A percentile compares a stretch with the other conserved stretches of the same genome.
phyloP scores from a whole-genome alignment of 92 coral and sea anemone genomes.

The Muricea muricata region DNA sequence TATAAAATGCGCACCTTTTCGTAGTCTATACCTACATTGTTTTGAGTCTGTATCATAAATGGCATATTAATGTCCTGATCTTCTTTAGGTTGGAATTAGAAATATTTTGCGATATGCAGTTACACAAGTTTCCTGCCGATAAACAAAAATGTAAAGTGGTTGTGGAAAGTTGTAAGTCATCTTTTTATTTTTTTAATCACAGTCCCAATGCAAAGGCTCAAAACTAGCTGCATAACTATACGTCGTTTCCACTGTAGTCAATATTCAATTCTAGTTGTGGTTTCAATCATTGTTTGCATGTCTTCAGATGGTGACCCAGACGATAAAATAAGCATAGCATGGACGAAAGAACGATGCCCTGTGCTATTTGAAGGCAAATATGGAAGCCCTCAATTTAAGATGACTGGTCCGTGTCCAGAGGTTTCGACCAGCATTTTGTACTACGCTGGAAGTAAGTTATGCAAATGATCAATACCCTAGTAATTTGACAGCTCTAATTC shows the following conservation, averaged over 20 bases:
- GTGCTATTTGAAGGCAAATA: constrained; percentile 8
- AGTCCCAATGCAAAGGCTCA: too few relatives aligned
- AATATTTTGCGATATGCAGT: constrained; percentile 4
- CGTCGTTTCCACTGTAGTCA: too few relatives aligned
- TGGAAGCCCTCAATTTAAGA: constrained; percentile 3
- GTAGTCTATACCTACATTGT: too few relatives aligned
- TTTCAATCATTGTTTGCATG: too few relatives aligned
- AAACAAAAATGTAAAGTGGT: constrained; percentile 19
- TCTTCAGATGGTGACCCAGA: constrained; percentile 22
- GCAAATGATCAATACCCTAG: too few relatives aligned
- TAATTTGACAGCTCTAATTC: background rate
- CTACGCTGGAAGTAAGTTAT: constrained; percentile 15
- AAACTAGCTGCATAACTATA: too few relatives aligned
- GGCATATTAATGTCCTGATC: too few relatives aligned
- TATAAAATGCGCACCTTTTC: too few relatives aligned
- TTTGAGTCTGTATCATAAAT: too few relatives aligned
- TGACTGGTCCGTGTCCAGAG: background rate
- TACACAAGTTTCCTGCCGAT: constrained; percentile 33
- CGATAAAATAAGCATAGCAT: background rate
- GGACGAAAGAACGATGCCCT: constrained; percentile 22
- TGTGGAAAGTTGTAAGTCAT: constrained; percentile 28
- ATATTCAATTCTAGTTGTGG: too few relatives aligned
- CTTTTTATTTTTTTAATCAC: too few relatives aligned
- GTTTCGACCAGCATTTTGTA: background rate
- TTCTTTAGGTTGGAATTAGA: constrained; percentile 19